These are phyloP conservation scores for Cisticola juncidis DNA, from an alignment of 2,113 vertebrate genomes.

Conservation along the genomic window DNA sequence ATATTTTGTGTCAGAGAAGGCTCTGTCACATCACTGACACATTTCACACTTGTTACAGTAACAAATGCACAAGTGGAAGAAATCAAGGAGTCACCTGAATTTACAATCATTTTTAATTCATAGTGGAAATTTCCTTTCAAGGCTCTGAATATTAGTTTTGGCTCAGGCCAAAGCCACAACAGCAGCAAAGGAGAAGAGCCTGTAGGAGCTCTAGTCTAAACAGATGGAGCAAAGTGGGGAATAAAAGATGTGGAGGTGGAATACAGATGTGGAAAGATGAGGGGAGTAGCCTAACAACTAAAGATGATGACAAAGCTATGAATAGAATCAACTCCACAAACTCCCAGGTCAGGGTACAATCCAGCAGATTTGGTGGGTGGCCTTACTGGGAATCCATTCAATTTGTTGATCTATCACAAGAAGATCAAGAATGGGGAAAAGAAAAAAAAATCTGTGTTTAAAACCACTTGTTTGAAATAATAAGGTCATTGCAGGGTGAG, in stretches of 20 bases:
- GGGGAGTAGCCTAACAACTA: neutral
- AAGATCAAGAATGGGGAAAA: neutral
- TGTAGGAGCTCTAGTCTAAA: neutral
- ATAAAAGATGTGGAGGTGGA: neutral
- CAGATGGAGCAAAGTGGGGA: neutral
- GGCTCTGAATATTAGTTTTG: neutral
- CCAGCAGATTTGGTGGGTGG: neutral
- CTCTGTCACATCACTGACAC: neutral
- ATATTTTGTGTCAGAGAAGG: neutral
- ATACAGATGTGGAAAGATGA: neutral
- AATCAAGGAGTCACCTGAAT: neutral
- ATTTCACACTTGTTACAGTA: neutral
- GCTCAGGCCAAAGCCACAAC: neutral
- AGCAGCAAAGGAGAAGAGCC: neutral
- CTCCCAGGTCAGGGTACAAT: neutral
- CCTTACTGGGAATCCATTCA: neutral
- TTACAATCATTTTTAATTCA: neutral
- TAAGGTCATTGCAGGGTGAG: neutral
- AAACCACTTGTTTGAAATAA: neutral
- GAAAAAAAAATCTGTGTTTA: neutral
- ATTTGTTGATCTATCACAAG: neutral
- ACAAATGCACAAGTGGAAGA: neutral
- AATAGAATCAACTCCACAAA: neutral
- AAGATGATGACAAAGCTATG: neutral
- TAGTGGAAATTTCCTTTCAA: neutral